Conservation (phyloP, 2,113 vertebrate species). For the Poicephalus meyeri region DNA sequence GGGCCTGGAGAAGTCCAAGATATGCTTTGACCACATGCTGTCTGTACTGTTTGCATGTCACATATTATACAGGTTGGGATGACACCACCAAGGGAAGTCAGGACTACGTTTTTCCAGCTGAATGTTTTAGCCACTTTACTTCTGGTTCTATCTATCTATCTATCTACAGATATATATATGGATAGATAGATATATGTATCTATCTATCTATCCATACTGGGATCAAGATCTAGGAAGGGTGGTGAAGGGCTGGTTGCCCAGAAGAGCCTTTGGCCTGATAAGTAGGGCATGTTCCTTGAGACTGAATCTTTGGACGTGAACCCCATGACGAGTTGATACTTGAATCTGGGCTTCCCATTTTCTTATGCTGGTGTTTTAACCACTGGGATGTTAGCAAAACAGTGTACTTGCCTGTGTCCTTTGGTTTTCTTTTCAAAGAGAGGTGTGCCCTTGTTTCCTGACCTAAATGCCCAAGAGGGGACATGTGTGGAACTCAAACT, state of each 20-base stretch:
- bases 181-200: too few species aligned
- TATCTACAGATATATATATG: too few species aligned
- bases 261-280: background rate
- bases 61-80: background rate
- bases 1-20: background rate
- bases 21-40: rapidly evolving
- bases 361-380: background rate
- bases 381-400: background rate
- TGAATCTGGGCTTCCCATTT: background rate
- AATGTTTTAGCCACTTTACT: background rate
- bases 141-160: background rate
- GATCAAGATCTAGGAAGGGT: background rate
- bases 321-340: background rate
- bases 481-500: background rate
- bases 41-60: background rate
- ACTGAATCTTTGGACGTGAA: background rate
- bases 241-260: background rate
- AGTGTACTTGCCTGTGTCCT: background rate
- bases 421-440: background rate
- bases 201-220: background rate
- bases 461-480: background rate
- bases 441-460: background rate
- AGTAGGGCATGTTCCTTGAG: background rate
- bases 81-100: background rate
- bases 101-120: background rate